Base-by-base conservation (phyloP, 2,888 invertebrate species). In the Abrostola tripartita region DNA sequence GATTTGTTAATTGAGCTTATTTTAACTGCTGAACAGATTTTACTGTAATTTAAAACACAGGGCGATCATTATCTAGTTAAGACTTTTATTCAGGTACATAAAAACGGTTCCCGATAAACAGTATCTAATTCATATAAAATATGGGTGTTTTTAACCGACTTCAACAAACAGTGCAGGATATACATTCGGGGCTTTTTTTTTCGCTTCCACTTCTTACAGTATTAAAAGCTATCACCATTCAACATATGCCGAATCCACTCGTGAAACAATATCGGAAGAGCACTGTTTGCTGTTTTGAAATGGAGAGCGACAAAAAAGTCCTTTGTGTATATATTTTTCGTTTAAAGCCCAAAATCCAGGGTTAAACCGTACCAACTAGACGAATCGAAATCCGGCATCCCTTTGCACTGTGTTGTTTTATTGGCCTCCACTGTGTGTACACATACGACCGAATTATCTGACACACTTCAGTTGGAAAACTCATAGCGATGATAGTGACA, bases 381-480 rank as follows among this genome's bases (percentile, higher is more conserved):
- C 79, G 78, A 78, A 81, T 85, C 75, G 70, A 78, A 78, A 72
- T 67, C 59, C 71, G 72, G 74, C 61, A 80, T 77, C 68, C 71
- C 68, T 81, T 79, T 76, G 71, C 82, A 79, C 76, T 84, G 84
- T 81, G 83, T 78, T 83, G 81, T 85, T 89, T 88, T 87, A 87
- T 85, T 83, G 79, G 74, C 83, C 74, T 82, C 86, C 84, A 82
- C 78, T 80, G 79, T 81, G 79, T 77, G 81, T 79, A 76, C 68
- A 81, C 78, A 78, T 81, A 80, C 82, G 76, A 86, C 79, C 78
- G 81, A 84, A 86, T 88, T 86, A 85, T 85, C 83, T 79, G 76
- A 73, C 65, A 60, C 57, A 63, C 44, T 74, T 56, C 67, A 61
- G 61, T 67, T 65, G 50, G 67, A 72, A 73, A 65, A 24, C 63